These are phyloP conservation scores for Bemisia tabaci DNA, from an alignment of 1,140 invertebrate species.

Conservation along the genomic window DNA sequence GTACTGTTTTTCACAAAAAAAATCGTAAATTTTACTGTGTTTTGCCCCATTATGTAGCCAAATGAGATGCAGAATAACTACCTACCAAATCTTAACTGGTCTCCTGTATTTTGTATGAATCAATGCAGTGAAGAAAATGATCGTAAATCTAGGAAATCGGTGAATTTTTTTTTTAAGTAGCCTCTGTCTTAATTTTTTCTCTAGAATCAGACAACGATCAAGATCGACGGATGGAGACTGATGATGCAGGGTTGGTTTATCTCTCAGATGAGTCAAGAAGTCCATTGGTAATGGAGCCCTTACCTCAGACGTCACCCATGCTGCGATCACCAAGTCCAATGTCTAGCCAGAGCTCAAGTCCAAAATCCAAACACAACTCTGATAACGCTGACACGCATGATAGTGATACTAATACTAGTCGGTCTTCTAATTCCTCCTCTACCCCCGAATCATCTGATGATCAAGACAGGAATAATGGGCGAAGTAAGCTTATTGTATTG, in stretches of 20 bases:
- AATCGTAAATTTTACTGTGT: no score
- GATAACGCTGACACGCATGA: background rate
- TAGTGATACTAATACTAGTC: background rate
- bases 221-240: background rate
- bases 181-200: no score
- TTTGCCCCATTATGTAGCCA: no score
- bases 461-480: background rate
- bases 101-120: no score
- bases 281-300: background rate
- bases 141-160: no score
- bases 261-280: background rate
- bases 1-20: no score
- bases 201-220: no score
- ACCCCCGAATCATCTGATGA: background rate
- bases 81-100: no score
- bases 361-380: background rate
- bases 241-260: background rate
- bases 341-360: background rate
- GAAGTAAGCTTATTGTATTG: no score
- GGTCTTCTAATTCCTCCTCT: background rate
- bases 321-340: background rate
- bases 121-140: no score
- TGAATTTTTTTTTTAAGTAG: no score
- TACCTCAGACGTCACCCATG: background rate
- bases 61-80: no score